Conservation (phyloP, 2,797 vertebrate genomes). For the Siniperca scherzeri region DNA sequence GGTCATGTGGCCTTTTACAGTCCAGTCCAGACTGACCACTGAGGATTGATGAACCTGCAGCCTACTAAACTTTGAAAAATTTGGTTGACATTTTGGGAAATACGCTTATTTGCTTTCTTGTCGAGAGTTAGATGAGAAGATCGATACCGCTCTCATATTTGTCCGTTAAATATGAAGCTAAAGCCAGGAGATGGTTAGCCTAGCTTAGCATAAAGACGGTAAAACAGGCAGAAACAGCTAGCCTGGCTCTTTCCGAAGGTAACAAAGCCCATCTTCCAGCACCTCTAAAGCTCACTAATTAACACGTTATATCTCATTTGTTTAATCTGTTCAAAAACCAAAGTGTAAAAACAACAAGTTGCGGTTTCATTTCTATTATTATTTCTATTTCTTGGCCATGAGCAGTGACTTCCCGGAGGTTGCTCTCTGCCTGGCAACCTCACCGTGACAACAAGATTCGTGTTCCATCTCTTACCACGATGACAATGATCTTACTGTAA, state of each 20-base stretch:
- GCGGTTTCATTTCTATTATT: too few species aligned
- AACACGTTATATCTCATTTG: background rate
- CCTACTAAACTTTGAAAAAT: background rate
- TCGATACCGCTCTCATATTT: background rate
- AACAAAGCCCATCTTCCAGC: background rate
- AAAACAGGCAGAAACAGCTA: background rate
- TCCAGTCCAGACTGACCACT: background rate
- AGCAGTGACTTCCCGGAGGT: background rate
- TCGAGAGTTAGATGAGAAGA: background rate
- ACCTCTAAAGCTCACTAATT: background rate
- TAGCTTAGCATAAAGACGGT: background rate
- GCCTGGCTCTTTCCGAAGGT: background rate
- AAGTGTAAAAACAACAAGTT: too few species aligned
- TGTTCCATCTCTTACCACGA: background rate
- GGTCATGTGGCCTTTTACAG: background rate
- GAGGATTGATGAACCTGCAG: background rate
- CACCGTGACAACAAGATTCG: background rate
- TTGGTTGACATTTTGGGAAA: background rate
- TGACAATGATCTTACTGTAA: background rate
- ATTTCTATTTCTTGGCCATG: too few species aligned
- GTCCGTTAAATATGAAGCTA: background rate
- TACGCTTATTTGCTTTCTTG: background rate
- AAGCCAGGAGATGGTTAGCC: background rate
- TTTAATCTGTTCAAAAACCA: too few species aligned
- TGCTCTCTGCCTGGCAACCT: too few species aligned